These are phyloP conservation scores for Syndactyla subalaris DNA, from an alignment of 2,797 vertebrate genomes.

Conservation along the genomic window DNA sequence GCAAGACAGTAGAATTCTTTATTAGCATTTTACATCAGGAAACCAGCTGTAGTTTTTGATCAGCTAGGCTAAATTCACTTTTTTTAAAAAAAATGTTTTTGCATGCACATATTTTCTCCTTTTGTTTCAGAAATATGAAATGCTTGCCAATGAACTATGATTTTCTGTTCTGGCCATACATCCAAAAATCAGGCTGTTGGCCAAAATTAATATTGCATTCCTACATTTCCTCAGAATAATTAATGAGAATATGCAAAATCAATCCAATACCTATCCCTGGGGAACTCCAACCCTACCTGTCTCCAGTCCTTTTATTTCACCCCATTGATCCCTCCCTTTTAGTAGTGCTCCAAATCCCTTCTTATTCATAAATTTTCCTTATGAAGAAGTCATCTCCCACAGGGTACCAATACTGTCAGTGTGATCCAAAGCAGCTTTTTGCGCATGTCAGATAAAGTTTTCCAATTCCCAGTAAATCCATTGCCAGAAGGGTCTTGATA, in stretches of 20 bases:
- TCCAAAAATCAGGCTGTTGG: neutral
- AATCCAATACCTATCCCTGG: neutral
- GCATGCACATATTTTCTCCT: neutral
- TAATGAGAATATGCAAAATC: neutral
- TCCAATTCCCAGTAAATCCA: accelerated
- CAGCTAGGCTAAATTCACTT: neutral
- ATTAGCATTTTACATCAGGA: neutral
- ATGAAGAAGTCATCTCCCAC: neutral
- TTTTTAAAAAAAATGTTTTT: neutral
- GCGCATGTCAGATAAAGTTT: accelerated
- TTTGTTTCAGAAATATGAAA: neutral
- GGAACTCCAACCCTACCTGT: neutral
- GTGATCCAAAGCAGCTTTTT: neutral
- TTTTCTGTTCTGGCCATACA: neutral
- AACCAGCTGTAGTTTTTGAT: neutral
- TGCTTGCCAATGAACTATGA: neutral
- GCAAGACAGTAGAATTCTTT: neutral
- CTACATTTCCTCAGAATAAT: neutral
- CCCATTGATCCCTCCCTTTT: neutral
- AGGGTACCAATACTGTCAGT: neutral
- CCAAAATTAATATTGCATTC: neutral
- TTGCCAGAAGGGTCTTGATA: neutral
- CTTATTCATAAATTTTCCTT: neutral
- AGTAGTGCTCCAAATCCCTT: neutral
- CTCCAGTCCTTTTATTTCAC: neutral